Evolutionary conservation across 2,113 vertebrate species (phyloP), one percentile per base, ranked within the genome.

Genomic region (Brevimyrus niger): DNA sequence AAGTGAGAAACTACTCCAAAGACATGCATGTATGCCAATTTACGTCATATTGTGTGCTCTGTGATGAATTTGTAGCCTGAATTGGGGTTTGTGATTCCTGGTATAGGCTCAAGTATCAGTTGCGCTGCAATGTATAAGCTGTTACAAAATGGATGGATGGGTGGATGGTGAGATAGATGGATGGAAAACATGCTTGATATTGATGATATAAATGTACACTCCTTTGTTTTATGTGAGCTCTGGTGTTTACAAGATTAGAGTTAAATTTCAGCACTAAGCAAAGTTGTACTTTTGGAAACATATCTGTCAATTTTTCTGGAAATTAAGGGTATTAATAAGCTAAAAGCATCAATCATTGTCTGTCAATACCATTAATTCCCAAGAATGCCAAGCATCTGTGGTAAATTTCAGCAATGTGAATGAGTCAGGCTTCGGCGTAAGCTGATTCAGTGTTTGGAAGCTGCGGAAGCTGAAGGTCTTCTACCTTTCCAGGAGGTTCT

Each of bases 401-500:
- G 82, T 48, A 23, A 84, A 84, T 47, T 38, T 53, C n/a, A 21
- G 9, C 19, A 84, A 10, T 9, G 21, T 4, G 38, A 44, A 82
- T 23, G 8, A 82, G 19, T 42, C 42, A 44, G 19, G n/a, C 35
- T 44, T 5, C 8, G 23, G 38, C 3, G 8, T 44, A 38, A 84
- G 38, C 80, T 84, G 44, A 47, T n/a, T 47, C 44, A 46, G 35
- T 9, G 21, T 46, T 15, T 23, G 31, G 11, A 19, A 19, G 44
- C 38, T 84, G 21, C 2, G 23, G 7, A 84, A 11, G 2, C 38
- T 21, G 23, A 44, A 44, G 6, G 48, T 53, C n/a, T 51, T 61
- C 21, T 85, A 2, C 21, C 21, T 47, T 83, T 0, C 0, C 92
- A 97, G 96, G 89, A 48, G 96, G 82, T 97, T 96, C 91, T 97